phyloP scores from a whole-genome alignment of 2,113 vertebrate genomes.

The Muntiacus reevesi region DNA sequence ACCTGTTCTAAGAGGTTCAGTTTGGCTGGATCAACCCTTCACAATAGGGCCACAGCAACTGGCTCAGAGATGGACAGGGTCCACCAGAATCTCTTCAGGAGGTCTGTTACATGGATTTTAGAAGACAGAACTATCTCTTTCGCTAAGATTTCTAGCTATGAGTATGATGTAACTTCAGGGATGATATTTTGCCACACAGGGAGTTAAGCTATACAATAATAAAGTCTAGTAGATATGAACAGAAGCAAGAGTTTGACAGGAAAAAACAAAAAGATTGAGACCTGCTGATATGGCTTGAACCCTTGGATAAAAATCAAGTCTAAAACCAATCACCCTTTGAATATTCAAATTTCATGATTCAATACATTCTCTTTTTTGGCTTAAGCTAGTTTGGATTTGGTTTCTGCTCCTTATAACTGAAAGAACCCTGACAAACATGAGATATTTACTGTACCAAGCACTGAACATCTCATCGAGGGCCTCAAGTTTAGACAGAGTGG shows the following conservation, averaged over 20 bases:
- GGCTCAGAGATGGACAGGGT: not conserved
- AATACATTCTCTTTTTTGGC: not conserved
- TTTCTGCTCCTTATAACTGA: not conserved
- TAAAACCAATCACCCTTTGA: not conserved
- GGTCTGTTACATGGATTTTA: not conserved
- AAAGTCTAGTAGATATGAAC: not conserved
- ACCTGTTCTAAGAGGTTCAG: not conserved
- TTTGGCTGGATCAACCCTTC: not conserved
- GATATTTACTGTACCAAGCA: not conserved
- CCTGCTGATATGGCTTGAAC: not conserved
- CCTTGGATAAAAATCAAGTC: not conserved
- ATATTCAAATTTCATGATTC: not conserved
- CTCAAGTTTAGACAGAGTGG: not conserved
- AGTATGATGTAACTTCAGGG: not conserved
- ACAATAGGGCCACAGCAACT: not conserved
- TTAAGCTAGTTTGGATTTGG: slow-evolving; percentile 19
- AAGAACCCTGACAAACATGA: not conserved
- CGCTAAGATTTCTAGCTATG: not conserved
- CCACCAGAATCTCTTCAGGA: not conserved
- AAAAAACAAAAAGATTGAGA: not conserved
- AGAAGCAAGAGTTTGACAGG: not conserved
- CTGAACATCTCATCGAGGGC: not conserved
- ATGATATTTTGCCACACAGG: not conserved
- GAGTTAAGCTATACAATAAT: not conserved
- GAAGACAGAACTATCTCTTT: not conserved